Evolutionary conservation across 92 coral and sea anemone species (phyloP).

Genomic region (Porites lobata): DNA sequence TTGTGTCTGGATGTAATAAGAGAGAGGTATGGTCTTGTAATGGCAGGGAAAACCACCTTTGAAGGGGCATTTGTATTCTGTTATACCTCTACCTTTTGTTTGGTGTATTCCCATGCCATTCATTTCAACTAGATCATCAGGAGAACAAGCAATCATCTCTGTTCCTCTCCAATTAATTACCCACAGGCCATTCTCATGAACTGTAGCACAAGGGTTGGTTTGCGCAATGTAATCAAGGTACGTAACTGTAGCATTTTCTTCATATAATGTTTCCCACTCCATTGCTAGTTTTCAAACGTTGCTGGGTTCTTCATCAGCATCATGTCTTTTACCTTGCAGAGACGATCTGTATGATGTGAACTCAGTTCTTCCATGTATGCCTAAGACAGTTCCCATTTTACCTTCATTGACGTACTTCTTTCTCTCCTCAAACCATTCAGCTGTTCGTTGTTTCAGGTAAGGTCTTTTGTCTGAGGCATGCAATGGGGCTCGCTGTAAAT

Average conservation of each 20-base stretch:
- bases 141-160: slow-evolving; percentile 32
- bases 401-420: slow-evolving; percentile 27
- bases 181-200: slow-evolving; percentile 32
- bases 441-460: slow-evolving; percentile 31
- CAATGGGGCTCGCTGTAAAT: slow-evolving; percentile 4
- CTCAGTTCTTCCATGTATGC: slow-evolving; percentile 9
- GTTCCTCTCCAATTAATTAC: slow-evolving; percentile 4
- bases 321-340: background rate
- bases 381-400: slow-evolving; percentile 8
- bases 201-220: background rate
- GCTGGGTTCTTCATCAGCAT: background rate
- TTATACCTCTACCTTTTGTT: slow-evolving; percentile 19
- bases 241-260: slow-evolving; percentile 34
- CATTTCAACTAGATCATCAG: slow-evolving; percentile 29
- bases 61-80: slow-evolving; percentile 43
- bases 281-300: slow-evolving; percentile 2
- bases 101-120: background rate
- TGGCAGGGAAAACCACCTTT: slow-evolving; percentile 46
- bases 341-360: background rate
- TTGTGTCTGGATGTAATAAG: background rate
- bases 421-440: slow-evolving; percentile 20
- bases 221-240: slow-evolving; percentile 23
- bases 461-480: background rate
- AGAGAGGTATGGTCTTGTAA: slow-evolving; percentile 19
- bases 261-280: slow-evolving; percentile 47